Evolutionary conservation across 1,140 invertebrate species (phyloP).

Genomic region (Tetramorium parvispinum): DNA sequence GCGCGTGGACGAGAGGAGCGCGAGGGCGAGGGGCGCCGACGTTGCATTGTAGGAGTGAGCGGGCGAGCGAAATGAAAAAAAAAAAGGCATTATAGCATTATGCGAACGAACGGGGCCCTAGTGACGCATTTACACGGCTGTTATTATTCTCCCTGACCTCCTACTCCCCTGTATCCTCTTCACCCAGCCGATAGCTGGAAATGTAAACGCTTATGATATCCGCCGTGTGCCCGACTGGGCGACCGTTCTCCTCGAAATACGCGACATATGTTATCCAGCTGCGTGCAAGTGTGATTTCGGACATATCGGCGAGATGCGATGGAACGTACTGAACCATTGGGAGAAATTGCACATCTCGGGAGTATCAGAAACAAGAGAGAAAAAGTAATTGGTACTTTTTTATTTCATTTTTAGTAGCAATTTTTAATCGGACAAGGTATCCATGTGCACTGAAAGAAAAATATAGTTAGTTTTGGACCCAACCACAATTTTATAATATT

Average conservation of each 20-base stretch:
- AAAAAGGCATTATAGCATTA: slow-evolving; percentile 74
- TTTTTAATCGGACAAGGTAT: not conserved
- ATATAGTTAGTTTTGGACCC: no score
- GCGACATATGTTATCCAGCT: slow-evolving; percentile 49
- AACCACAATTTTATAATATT: no score
- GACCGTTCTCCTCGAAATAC: slow-evolving; percentile 48
- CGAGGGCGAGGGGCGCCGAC: slow-evolving; percentile 62
- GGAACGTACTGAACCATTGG: not conserved
- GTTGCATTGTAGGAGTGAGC: slow-evolving; percentile 77
- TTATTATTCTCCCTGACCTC: slow-evolving; percentile 70
- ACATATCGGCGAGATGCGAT: not conserved
- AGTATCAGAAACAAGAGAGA: not conserved
- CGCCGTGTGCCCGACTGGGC: slow-evolving; percentile 46
- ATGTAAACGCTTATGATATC: slow-evolving; percentile 66
- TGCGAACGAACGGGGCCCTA: slow-evolving; percentile 73
- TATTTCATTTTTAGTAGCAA: not conserved
- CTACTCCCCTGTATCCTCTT: slow-evolving; percentile 7
- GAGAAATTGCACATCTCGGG: not conserved
- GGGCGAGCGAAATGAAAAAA: slow-evolving; percentile 73
- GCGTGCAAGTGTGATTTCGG: slow-evolving; percentile 12
- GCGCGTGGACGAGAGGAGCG: slow-evolving; percentile 56
- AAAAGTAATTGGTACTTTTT: not conserved
- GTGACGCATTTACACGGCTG: slow-evolving; percentile 77
- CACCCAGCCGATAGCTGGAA: slow-evolving; percentile 54
- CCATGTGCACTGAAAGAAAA: no score